Percentiles rank a stretch among this genome's conserved stretches.
Evolutionary conservation across 1,140 invertebrate genomes (phyloP).

Genomic region (Drosophila leontia): DNA sequence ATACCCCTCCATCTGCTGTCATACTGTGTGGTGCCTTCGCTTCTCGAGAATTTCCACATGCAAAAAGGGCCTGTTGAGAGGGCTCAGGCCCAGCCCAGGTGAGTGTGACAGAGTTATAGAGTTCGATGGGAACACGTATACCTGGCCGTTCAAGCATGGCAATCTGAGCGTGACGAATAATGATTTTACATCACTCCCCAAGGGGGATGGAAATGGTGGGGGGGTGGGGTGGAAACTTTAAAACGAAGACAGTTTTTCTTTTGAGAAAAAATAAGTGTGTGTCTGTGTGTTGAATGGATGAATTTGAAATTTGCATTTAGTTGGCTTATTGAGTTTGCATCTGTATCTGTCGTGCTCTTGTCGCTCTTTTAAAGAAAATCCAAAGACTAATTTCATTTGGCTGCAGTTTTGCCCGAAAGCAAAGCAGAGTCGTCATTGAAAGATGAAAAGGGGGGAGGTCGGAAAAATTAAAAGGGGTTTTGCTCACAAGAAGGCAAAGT

Average conservation of each 20-base stretch:
- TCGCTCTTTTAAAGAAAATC: conserved; percentile 15
- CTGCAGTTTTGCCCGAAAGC: conserved; percentile 22
- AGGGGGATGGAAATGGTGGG: neutral
- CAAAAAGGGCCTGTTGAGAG: conserved; percentile 8
- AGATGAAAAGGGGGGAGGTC: too few relatives aligned
- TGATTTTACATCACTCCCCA: conserved; percentile 44
- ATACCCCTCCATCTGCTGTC: conserved; percentile 30
- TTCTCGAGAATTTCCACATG: conserved; percentile 16
- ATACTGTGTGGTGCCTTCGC: conserved; percentile 11
- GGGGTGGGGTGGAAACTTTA: conserved; percentile 10
- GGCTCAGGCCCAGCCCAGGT: conserved; percentile 11
- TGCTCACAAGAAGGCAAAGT: neutral
- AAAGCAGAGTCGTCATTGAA: conserved; percentile 1
- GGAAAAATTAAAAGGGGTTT: neutral
- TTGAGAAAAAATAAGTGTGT: conserved; percentile 24
- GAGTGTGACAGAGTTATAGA: conserved; percentile 40
- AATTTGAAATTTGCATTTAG: conserved; percentile 50
- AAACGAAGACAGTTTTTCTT: conserved; percentile 13
- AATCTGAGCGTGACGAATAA: conserved; percentile 51
- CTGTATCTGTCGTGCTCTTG: conserved; percentile 18
- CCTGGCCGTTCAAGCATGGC: conserved; percentile 20
- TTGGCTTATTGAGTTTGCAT: conserved; percentile 49
- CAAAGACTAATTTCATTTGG: conserved; percentile 36
- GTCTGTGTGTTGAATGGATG: conserved; percentile 17
- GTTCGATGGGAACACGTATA: conserved; percentile 38